These are phyloP conservation scores for Drosophila eohydei DNA, from an alignment of 2,888 invertebrate species.

Conservation along the genomic window DNA sequence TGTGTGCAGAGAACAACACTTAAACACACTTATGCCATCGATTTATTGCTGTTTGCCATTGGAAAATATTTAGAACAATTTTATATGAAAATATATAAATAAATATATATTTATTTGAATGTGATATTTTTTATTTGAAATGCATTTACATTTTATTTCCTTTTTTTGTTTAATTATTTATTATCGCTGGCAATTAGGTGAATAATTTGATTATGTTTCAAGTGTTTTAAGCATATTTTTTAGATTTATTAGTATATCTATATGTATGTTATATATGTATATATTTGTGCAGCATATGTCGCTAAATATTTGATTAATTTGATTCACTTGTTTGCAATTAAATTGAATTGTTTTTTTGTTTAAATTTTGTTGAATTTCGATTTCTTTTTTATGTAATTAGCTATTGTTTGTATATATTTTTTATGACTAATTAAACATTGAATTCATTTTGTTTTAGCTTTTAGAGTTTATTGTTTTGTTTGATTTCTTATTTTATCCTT, in stretches of 20 bases:
- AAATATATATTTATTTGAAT: constrained; percentile 1
- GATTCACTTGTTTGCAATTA: constrained; percentile 10
- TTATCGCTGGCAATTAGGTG: constrained; percentile 22
- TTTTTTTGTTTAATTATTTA: constrained; percentile 3
- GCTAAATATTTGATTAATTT: constrained; percentile 20
- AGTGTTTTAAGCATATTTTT: constrained; percentile 11
- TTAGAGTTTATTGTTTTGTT: not conserved
- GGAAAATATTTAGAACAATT: constrained; percentile 32
- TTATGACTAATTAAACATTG: not conserved
- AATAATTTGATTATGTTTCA: constrained; percentile 32
- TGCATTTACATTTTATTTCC: constrained; percentile 29
- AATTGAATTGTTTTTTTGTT: not conserved
- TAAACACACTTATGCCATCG: constrained; percentile 57
- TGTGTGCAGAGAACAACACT: constrained; percentile 23
- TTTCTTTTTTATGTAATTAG: not conserved
- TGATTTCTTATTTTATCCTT: too few species aligned
- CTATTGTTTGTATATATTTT: not conserved
- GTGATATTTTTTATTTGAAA: constrained; percentile 19
- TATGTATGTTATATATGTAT: not conserved
- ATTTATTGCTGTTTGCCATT: constrained; percentile 63
- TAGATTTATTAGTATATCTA: not conserved
- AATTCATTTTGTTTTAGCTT: not conserved
- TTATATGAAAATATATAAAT: constrained; percentile 5
- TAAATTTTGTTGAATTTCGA: not conserved
- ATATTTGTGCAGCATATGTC: constrained; percentile 4